A percentile compares a stretch with the other conserved stretches of the same genome.
Conservation (phyloP, 2,797 vertebrate species). For the Lepilemur ruficaudatus region DNA sequence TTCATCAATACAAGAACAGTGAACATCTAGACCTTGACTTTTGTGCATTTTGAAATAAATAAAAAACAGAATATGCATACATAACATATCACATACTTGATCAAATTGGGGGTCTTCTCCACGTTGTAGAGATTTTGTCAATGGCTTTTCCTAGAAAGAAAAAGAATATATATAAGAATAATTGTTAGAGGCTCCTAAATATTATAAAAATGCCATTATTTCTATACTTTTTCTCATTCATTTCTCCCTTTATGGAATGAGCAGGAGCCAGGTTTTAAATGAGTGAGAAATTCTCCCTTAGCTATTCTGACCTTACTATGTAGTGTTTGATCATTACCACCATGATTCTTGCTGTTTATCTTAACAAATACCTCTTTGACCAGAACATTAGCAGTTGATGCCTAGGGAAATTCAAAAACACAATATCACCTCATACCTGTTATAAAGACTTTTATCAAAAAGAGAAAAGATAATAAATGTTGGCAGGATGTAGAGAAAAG, state of each 20-base stretch:
- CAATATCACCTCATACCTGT: not conserved
- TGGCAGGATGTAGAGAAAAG: not conserved
- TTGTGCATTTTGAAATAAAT: not conserved
- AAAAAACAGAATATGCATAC: not conserved
- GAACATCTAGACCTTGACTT: not conserved
- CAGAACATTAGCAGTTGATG: not conserved
- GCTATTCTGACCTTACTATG: not conserved
- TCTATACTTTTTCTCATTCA: conserved; percentile 21
- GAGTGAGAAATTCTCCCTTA: not conserved
- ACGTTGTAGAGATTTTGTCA: conserved; percentile 96
- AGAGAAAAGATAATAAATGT: not conserved
- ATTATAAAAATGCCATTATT: not conserved
- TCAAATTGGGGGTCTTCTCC: conserved; percentile 98
- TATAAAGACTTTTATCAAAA: not conserved
- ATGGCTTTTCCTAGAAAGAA: conserved; percentile 93
- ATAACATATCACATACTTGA: conserved; percentile 89
- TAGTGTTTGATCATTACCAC: not conserved
- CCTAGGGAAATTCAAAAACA: not conserved
- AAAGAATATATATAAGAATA: not conserved
- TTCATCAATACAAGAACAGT: not conserved
- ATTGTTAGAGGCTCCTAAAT: conserved; percentile 8
- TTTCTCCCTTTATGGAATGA: not conserved
- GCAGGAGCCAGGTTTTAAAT: not conserved
- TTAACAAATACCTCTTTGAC: not conserved
- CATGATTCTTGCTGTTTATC: not conserved